Base-by-base conservation (phyloP, 2,113 vertebrate species). In the Ascaphus truei region DNA sequence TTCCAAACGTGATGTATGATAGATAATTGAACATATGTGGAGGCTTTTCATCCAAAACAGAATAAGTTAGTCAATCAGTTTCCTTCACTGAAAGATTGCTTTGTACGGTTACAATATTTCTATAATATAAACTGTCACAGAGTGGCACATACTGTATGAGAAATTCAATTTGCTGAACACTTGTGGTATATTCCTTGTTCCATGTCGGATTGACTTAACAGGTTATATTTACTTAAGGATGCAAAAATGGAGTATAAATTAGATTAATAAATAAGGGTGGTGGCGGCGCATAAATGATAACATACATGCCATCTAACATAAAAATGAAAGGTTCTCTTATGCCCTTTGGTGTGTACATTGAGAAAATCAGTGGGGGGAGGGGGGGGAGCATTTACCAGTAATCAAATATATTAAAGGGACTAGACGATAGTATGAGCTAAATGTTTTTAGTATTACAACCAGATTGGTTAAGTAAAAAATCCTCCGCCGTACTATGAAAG, bases 1-100 rank as follows among this genome's bases (percentile, higher is more conserved):
- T 13, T 51, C 45, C 34, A 29, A 39, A 36, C n/a, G 20, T 53
- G 62, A 64, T 52, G 48, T 64, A 64, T 64, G 48, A 53, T 25
- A 64, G 33, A 26, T 64, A 39, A 64, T 37, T 29, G 23, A 53
- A 64, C 48, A 53, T 52, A 64, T 52, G 62, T 37, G 15, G 34
- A 23, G 23, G 34, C 62, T 39, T 25, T 13, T 23, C 47, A 39
- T 25, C 62, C 3, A 26, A 15, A 29, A 12, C 29, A 50, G 61
- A 48, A 63, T 34, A 48, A 45, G 29, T 33, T 30, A 63, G 61
- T 63, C 61, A 33, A 62, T 62, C 60, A 50, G 18, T 23, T 26
- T 16, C 30, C 61, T 13, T n/a, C 43, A 36, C 10, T 20, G 27
- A 10, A 9, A 47, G 41, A 48, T 13, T 16, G 30, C 43, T 50